Evolutionary conservation across 2,113 vertebrate species (phyloP).

Genomic region (Mus spicilegus): DNA sequence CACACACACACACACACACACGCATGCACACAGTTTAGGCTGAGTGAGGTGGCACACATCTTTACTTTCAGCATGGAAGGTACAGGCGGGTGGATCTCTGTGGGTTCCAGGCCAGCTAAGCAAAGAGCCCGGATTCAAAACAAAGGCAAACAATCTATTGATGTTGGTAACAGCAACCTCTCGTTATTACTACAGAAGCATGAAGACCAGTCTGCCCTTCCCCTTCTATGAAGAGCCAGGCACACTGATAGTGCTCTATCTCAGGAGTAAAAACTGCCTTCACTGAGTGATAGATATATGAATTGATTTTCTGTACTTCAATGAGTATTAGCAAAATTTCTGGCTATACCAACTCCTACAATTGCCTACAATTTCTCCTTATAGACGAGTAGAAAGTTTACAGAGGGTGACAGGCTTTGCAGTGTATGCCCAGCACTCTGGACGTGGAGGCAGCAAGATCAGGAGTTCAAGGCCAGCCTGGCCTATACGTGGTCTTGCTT

Average conservation of each 20-base stretch:
- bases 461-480: neutral
- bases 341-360: neutral
- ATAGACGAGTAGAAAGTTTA: neutral
- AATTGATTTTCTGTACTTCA: constrained; percentile 9
- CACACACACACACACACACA: neutral
- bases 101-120: neutral
- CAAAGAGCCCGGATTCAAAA: neutral
- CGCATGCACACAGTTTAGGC: neutral
- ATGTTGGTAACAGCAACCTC: neutral
- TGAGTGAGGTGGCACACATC: neutral
- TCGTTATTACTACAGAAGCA: neutral
- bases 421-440: neutral
- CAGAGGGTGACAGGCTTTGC: neutral
- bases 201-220: neutral
- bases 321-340: neutral
- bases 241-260: constrained; percentile 19
- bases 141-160: neutral
- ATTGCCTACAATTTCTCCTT: constrained; percentile 37
- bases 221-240: neutral
- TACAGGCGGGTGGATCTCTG: neutral
- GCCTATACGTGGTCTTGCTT: neutral
- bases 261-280: constrained; percentile 8
- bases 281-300: neutral
- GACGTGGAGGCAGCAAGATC: neutral
- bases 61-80: neutral